Evolutionary conservation across 92 coral and sea anemone genomes (phyloP).

Genomic region (Plumapathes pennacea): DNA sequence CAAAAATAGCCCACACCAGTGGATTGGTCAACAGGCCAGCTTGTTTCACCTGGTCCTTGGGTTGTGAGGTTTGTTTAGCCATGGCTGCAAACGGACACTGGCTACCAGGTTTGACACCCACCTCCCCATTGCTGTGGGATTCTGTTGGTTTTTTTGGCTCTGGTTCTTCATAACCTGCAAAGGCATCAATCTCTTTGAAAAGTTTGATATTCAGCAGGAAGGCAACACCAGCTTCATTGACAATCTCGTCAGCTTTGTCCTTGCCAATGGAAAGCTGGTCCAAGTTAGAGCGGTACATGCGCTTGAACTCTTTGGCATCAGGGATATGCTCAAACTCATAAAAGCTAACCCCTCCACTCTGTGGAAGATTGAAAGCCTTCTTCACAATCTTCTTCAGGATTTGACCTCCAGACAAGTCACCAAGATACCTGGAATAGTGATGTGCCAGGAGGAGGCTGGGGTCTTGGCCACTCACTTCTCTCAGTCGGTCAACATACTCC

Average conservation of each 20-base stretch:
- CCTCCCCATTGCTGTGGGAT: constrained; percentile 10
- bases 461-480: constrained; percentile 71
- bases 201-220: constrained; percentile 79
- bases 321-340: constrained; percentile 71
- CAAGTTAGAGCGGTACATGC: constrained; percentile 74
- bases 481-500: constrained; percentile 77
- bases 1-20: constrained; percentile 39
- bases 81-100: constrained; percentile 84
- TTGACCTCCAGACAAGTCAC: constrained; percentile 93
- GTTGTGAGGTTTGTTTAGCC: constrained; percentile 54
- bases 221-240: constrained; percentile 77
- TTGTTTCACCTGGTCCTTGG: not conserved
- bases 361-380: constrained; percentile 86
- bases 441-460: constrained; percentile 89
- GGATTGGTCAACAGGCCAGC: constrained; percentile 14
- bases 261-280: constrained; percentile 71
- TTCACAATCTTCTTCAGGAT: constrained; percentile 82
- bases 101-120: constrained; percentile 8
- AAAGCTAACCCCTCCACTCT: constrained; percentile 84
- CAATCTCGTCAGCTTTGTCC: constrained; percentile 78
- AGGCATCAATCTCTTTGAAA: constrained; percentile 78
- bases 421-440: constrained; percentile 93
- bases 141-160: constrained; percentile 12
- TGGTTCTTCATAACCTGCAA: constrained; percentile 66
- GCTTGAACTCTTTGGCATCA: constrained; percentile 85